Evolutionary conservation across 2,113 vertebrate genomes (phyloP).

Genomic region (Neogobius melanostomus): DNA sequence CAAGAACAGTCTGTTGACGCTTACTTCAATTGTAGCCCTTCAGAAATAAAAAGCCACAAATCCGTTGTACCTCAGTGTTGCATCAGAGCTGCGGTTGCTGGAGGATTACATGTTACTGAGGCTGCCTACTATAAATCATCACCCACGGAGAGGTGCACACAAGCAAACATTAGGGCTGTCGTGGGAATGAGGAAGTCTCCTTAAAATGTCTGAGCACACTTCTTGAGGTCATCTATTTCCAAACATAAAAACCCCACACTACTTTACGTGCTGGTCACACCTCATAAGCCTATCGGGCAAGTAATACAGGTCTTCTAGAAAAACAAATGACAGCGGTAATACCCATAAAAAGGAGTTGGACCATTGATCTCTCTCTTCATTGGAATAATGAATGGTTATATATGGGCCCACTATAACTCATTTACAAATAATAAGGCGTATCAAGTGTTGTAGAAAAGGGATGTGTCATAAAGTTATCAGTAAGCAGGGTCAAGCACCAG

Average conservation of each 20-base stretch:
- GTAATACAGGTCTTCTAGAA: conserved; percentile 28
- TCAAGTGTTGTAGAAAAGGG: background rate
- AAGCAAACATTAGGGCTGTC: conserved; percentile 53
- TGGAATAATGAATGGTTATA: background rate
- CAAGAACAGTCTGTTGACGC: conserved; percentile 42
- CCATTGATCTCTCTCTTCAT: background rate
- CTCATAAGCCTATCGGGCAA: conserved; percentile 34
- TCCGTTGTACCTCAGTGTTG: conserved; percentile 59
- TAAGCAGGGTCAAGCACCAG: conserved; percentile 37
- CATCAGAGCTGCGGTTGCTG: conserved; percentile 60
- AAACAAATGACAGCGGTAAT: conserved; percentile 13
- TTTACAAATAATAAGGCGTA: background rate
- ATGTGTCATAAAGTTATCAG: conserved; percentile 9
- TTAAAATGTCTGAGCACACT: conserved; percentile 38
- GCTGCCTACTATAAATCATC: conserved; percentile 44
- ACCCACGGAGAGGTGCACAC: conserved; percentile 27
- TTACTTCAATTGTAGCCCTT: conserved; percentile 19
- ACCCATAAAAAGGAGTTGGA: conserved; percentile 9
- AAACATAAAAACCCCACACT: conserved; percentile 23
- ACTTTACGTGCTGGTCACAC: conserved; percentile 31
- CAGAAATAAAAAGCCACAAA: conserved; percentile 64
- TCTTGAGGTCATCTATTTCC: conserved; percentile 49
- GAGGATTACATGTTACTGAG: conserved; percentile 55
- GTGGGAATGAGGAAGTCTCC: conserved; percentile 53
- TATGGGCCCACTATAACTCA: background rate